Percentiles rank a stretch among this genome's conserved stretches.
Conservation (phyloP, 2,888 invertebrate genomes). For the Eutolmus rufibarbis region DNA sequence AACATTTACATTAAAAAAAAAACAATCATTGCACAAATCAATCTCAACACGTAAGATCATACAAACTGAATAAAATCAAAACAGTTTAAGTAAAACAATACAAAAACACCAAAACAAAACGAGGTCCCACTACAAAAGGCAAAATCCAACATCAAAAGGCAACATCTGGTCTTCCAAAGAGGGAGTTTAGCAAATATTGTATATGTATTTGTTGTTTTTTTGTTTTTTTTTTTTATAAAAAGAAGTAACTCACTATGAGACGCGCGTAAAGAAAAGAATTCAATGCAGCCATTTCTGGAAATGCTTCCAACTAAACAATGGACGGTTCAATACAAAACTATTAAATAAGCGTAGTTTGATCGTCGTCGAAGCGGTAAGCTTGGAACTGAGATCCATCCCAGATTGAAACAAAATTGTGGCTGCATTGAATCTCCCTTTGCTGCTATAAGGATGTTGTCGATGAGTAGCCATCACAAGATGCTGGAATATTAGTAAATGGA, state of each 20-base stretch:
- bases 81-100: neutral
- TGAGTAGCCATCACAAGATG: conserved; percentile 76
- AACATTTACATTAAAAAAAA: neutral
- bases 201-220: conserved; percentile 6
- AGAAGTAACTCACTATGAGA: conserved; percentile 33
- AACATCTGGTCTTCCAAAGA: conserved; percentile 18
- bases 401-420: conserved; percentile 51
- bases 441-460: conserved; percentile 75
- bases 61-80: neutral
- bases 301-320: conserved; percentile 21
- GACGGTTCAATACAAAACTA: conserved; percentile 29
- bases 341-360: conserved; percentile 52
- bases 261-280: conserved; percentile 28
- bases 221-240: neutral
- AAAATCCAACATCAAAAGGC: conserved; percentile 35
- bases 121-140: conserved; percentile 22
- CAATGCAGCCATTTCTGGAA: conserved; percentile 33
- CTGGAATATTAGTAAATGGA: conserved; percentile 65
- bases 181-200: conserved; percentile 10
- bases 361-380: conserved; percentile 52
- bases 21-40: conserved; percentile 12
- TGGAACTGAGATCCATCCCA: conserved; percentile 53
- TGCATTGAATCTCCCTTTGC: conserved; percentile 54
- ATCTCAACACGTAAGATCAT: neutral
- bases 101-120: conserved; percentile 15